Conservation (phyloP, 2,888 invertebrate species). For the Drosophila tripunctata region DNA sequence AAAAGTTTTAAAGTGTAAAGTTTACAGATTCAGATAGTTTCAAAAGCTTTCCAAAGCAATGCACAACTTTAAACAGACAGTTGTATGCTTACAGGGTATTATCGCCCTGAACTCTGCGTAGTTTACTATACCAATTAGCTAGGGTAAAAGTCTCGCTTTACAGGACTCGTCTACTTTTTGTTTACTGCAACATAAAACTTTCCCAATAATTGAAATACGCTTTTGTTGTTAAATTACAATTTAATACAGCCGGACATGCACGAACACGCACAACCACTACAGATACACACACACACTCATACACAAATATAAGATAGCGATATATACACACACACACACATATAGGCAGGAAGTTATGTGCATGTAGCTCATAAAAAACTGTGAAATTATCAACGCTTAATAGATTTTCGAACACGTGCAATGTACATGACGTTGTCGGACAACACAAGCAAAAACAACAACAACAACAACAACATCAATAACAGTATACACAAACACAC, state of each 20-base stretch:
- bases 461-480: background rate
- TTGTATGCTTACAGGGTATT: too few species aligned
- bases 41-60: too few species aligned
- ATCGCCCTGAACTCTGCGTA: too few species aligned
- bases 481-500: background rate
- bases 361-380: slow-evolving; percentile 42
- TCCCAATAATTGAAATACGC: background rate
- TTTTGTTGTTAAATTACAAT: slow-evolving; percentile 18
- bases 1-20: too few species aligned
- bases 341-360: background rate
- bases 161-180: background rate
- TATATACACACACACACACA: background rate
- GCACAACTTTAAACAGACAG: too few species aligned
- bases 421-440: slow-evolving; percentile 53
- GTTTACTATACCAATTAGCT: too few species aligned
- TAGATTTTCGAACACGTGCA: slow-evolving; percentile 73
- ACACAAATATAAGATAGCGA: too few species aligned
- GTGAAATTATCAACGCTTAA: slow-evolving; percentile 64
- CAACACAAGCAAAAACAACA: slow-evolving; percentile 12
- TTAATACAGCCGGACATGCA: slow-evolving; percentile 16
- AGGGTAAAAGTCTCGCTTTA: background rate
- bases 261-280: slow-evolving; percentile 1
- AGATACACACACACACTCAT: slow-evolving; percentile 1
- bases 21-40: too few species aligned
- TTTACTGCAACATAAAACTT: background rate